Evolutionary conservation across 2,113 vertebrate species (phyloP), one percentile per base, ranked within the genome.

Genomic region (Aramus guarauna): DNA sequence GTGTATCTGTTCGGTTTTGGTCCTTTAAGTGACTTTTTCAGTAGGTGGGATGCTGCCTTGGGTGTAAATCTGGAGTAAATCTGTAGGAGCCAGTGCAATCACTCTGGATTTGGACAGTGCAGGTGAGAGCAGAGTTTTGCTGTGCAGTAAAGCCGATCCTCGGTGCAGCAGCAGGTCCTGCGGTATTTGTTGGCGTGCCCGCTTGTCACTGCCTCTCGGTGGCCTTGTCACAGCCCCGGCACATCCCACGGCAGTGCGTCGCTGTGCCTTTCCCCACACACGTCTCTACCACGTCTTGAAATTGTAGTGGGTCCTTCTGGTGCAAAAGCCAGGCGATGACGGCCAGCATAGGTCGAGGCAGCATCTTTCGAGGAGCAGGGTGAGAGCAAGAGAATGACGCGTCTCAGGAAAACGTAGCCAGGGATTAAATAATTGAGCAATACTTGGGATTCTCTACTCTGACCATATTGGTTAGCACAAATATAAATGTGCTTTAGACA

Each of bases 191-290:
- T 73, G 85, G 16, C 36, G 2, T 36, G 36, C 4, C 26, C 7
- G 4, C 59, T 29, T 66, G 50, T 34, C 39, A 7, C 53, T 43
- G 26, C 41, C 34, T 58, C 36, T 72, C 1, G 0, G 17, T 56
- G 71, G 53, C 52, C 23, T 48, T 68, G 39, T n/a, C 63, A 12
- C 29, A 32, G 43, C 41, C 29, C 5, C 0, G 4, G 9, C 3
- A 3, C 45, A 52, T 75, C 53, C n/a, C 37, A 16, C 24, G 3
- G 3, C 0, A 0, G 3, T 48, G 39, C 3, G 5, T 52, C 55
- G 74, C 75, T 4, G 0, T 60, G 69, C 17, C 56, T 79, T 72
- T 88, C 47, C 32, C n/a, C 16, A 1, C 1, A 3, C 0, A 0
- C 0, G 2, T 39, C 56, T 66, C 11, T 62, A 6, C n/a, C 20